Evolutionary conservation across 2,113 vertebrate species (phyloP).

Genomic region (Oryzias javanicus): DNA sequence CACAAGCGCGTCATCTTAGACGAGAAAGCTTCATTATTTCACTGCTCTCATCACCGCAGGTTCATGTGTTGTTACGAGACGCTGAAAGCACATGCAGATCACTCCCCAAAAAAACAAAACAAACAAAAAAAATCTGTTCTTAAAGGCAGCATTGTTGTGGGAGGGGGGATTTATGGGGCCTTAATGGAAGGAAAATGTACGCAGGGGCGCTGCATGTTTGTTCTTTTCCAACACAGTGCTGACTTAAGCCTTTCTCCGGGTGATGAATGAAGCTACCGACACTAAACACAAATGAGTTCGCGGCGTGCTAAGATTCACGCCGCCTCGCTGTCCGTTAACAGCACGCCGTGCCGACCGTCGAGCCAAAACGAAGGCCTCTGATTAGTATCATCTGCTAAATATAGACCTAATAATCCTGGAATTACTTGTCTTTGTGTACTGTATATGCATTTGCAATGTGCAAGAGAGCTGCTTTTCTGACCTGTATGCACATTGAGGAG

Average conservation of each 20-base stretch:
- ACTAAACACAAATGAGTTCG: constrained; percentile 42
- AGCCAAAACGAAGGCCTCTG: constrained; percentile 62
- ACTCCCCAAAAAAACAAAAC: constrained; percentile 23
- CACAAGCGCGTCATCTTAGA: constrained; percentile 77
- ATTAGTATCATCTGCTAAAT: constrained; percentile 44
- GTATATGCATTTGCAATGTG: constrained; percentile 69
- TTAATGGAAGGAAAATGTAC: constrained; percentile 53
- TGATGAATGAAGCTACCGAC: constrained; percentile 42
- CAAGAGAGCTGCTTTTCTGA: constrained; percentile 53
- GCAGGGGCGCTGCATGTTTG: constrained; percentile 31
- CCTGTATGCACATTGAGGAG: constrained; percentile 56
- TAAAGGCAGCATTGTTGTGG: constrained; percentile 30
- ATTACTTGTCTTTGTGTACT: constrained; percentile 82
- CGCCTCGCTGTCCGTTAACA: constrained; percentile 22
- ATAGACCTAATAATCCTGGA: constrained; percentile 79
- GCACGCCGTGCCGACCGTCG: constrained; percentile 21
- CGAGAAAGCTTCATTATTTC: constrained; percentile 62
- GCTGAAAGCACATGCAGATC: constrained; percentile 53
- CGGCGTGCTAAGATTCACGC: constrained; percentile 8
- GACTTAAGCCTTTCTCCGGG: constrained; percentile 48
- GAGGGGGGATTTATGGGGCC: constrained; percentile 47
- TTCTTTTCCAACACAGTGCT: constrained; percentile 44
- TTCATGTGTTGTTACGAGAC: constrained; percentile 36
- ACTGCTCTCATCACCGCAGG: constrained; percentile 51
- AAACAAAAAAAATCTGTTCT: constrained; percentile 30